A percentile compares a stretch with the other conserved stretches of the same genome.
Evolutionary conservation across 1,140 invertebrate species (phyloP).

Genomic region (Agrypnia vestita): DNA sequence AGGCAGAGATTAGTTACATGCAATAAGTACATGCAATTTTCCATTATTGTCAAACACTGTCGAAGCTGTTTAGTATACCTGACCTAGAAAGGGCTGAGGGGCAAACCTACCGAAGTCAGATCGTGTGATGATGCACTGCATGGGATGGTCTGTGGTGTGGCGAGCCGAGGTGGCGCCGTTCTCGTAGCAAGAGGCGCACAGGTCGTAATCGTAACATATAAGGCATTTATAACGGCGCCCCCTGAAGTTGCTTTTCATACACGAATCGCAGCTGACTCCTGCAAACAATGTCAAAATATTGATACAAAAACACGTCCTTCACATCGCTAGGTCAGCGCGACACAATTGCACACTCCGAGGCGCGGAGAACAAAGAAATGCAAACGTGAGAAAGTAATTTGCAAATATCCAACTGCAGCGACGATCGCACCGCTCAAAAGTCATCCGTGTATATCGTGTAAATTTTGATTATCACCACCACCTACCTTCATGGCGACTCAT

Average conservation of each 20-base stretch:
- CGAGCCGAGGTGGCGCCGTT: constrained; percentile 93
- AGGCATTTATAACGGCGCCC: constrained; percentile 98
- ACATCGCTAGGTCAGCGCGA: constrained; percentile 28
- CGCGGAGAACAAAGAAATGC: constrained; percentile 11
- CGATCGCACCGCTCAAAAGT: constrained; percentile 39
- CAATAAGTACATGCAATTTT: no score
- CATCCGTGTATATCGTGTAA: constrained; percentile 70
- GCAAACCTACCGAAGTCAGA: constrained; percentile 88
- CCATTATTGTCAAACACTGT: no score
- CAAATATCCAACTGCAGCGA: constrained; percentile 22
- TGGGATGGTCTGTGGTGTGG: constrained; percentile 95
- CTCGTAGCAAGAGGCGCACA: constrained; percentile 97
- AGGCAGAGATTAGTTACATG: no score
- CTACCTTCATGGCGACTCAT: constrained; percentile 89
- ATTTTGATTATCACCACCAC: constrained; percentile 74
- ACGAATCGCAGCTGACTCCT: constrained; percentile 99
- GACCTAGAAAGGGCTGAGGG: not conserved
- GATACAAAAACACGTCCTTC: constrained; percentile 31
- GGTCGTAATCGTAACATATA: constrained; percentile 98
- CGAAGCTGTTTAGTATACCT: no score
- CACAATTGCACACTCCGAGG: not conserved
- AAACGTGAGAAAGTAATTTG: constrained; percentile 10
- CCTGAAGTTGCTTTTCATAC: constrained; percentile 97
- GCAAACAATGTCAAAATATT: constrained; percentile 66
- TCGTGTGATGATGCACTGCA: constrained; percentile 98